Conservation (phyloP, 2,797 vertebrate species). For the Stomatorhinus walkeri region DNA sequence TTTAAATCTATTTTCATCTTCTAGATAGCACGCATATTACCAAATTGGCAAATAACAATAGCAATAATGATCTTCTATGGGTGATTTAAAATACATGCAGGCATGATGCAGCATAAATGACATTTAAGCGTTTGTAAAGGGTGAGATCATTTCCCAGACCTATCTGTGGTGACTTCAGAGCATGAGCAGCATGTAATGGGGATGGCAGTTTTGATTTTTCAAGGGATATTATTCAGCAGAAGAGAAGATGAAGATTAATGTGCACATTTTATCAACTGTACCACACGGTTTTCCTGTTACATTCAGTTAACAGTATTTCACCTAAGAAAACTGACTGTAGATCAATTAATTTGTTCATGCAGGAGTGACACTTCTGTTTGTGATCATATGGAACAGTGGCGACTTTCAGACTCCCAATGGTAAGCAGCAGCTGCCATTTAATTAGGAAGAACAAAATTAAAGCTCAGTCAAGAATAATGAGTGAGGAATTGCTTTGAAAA, state of each 20-base stretch:
- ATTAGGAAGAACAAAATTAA: constrained; percentile 18
- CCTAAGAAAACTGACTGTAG: neutral
- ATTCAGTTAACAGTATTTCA: neutral
- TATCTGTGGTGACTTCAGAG: neutral
- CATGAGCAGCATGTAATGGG: neutral
- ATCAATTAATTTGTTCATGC: neutral
- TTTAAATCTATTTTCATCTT: neutral
- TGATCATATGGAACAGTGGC: neutral
- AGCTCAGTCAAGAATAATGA: constrained; percentile 18
- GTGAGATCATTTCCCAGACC: neutral
- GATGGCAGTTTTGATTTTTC: neutral
- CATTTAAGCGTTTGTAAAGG: neutral
- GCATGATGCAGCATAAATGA: neutral
- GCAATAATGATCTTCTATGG: neutral
- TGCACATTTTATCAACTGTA: neutral
- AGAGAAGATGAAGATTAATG: neutral
- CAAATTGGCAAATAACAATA: neutral
- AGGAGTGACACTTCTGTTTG: neutral
- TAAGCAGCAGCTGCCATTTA: constrained; percentile 11
- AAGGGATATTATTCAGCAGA: neutral
- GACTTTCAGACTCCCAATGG: neutral
- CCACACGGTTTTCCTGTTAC: neutral
- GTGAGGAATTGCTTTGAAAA: neutral
- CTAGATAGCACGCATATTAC: neutral
- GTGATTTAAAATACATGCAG: neutral